Evolutionary conservation across 2,888 invertebrate genomes (phyloP), one percentile per base, ranked within the genome.

Genomic region (Incurvaria masculella): DNA sequence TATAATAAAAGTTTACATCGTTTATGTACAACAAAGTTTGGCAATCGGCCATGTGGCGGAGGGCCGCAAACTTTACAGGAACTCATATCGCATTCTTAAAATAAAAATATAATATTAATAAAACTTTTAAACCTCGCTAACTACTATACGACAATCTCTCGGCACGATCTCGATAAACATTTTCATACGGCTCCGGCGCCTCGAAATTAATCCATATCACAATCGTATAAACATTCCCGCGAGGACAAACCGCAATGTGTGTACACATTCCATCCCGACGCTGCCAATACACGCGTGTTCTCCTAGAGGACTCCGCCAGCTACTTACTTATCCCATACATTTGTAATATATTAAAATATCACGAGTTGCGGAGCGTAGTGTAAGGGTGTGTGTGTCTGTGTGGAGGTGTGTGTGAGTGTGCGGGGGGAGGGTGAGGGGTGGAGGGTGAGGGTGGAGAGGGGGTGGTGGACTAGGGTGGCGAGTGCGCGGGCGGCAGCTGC

Each of bases 401-500:
- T 54, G 44, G 49, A 48, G 48, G 47, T 48, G 50, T 51, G 47
- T 44, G 39, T 49, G 47, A 46, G 47, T 49, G 51, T 43, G 53
- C 49, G 45, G 42, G 52, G 53, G 61, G 52, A 55, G 55, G 55
- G 49, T 43, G 47, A 46, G 20, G 33, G 20, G 33, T 3, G 14
- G 33, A 11, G 54, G 57, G 49, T 55, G 55, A 58, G 60, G 57
- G 54, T 54, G 57, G 60, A 55, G 56, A 55, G 48, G 49, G 49
- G 56, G 58, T 59, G 61, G 55, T 58, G 61, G 67, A 69, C 72
- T 76, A 78, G 54, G 78, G 79, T 56, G 79, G 78, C 55, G 72
- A 69, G 57, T 74, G 69, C 65, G 91, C 91, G 67, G 91, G 91
- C 67, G 91, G 91, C 84, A 92, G 81, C 68, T 86, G 87, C 73